phyloP scores from a whole-genome alignment of 1,140 invertebrate genomes.

The Bombus superbus region DNA sequence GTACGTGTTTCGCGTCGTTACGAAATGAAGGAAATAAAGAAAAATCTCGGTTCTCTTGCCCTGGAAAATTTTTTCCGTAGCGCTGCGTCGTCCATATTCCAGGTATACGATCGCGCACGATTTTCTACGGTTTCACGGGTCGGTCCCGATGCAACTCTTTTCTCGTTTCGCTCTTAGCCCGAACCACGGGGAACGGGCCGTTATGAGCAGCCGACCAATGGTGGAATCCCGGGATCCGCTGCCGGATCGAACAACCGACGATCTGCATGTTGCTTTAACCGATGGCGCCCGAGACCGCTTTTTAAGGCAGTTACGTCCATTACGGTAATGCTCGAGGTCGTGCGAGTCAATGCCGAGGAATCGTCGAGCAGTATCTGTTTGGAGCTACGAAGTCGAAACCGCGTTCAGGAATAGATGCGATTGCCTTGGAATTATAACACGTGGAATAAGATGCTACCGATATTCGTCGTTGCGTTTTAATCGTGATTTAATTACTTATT shows the following conservation, averaged over 20 bases:
- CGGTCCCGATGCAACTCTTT: constrained; percentile 40
- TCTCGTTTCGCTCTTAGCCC: constrained; percentile 20
- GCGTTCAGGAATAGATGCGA: neutral
- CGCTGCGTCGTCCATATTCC: constrained; percentile 14
- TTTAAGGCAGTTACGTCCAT: constrained; percentile 65
- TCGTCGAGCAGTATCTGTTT: constrained; percentile 27
- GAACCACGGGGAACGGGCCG: constrained; percentile 1
- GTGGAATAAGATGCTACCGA: neutral
- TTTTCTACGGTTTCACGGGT: constrained; percentile 63
- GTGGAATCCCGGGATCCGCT: constrained; percentile 49
- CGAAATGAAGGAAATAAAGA: neutral
- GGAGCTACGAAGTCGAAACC: neutral
- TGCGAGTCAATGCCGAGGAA: constrained; percentile 66
- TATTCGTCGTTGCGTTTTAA: too few species aligned
- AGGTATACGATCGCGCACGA: constrained; percentile 57
- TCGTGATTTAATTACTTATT: neutral
- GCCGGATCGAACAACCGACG: constrained; percentile 56
- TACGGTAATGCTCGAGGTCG: constrained; percentile 68
- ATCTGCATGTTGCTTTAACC: constrained; percentile 65
- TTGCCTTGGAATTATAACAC: neutral
- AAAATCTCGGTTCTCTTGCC: neutral
- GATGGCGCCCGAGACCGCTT: constrained; percentile 66
- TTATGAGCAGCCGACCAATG: constrained; percentile 49
- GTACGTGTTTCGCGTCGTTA: too few species aligned
- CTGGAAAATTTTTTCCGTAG: neutral